These are phyloP conservation scores for Pissodes strobi DNA, from an alignment of 1,140 invertebrate genomes.

Conservation along the genomic window DNA sequence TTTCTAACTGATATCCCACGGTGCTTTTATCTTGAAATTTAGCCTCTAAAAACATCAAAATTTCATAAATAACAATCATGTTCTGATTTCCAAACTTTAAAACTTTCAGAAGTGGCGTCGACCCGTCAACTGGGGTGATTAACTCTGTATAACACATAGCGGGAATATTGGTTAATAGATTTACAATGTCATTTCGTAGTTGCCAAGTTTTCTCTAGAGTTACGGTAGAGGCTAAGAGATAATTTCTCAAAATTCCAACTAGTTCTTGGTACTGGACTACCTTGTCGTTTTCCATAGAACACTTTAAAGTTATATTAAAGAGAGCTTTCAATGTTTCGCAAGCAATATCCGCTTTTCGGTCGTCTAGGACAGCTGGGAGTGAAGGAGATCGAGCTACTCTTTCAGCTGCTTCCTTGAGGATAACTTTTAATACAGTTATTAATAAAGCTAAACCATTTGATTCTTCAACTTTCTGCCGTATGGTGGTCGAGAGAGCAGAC, in stretches of 20 bases:
- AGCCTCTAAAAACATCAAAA: constrained; percentile 51
- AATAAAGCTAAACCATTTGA: constrained; percentile 81
- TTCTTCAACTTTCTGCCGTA: constrained; percentile 74
- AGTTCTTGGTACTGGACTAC: constrained; percentile 74
- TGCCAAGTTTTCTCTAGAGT: constrained; percentile 68
- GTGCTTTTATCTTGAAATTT: constrained; percentile 50
- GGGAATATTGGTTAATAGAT: constrained; percentile 64
- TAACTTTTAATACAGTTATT: constrained; percentile 78
- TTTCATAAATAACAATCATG: constrained; percentile 52
- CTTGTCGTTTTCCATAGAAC: constrained; percentile 66
- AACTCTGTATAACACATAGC: constrained; percentile 55
- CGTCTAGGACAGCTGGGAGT: constrained; percentile 42
- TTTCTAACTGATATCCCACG: constrained; percentile 62
- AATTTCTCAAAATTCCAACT: constrained; percentile 71
- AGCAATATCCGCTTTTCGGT: constrained; percentile 69
- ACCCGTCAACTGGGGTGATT: constrained; percentile 47
- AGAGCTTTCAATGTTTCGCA: constrained; percentile 88
- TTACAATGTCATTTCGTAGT: constrained; percentile 71
- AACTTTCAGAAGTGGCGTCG: constrained; percentile 50
- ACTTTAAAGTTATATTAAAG: constrained; percentile 80
- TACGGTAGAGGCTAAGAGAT: constrained; percentile 68
- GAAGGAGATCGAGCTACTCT: constrained; percentile 23
- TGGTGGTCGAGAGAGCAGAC: constrained; percentile 76
- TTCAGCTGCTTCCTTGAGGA: constrained; percentile 61
- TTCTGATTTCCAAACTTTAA: constrained; percentile 58